Conservation (phyloP, 1,140 invertebrate genomes). For the Cydia fagiglandana region DNA sequence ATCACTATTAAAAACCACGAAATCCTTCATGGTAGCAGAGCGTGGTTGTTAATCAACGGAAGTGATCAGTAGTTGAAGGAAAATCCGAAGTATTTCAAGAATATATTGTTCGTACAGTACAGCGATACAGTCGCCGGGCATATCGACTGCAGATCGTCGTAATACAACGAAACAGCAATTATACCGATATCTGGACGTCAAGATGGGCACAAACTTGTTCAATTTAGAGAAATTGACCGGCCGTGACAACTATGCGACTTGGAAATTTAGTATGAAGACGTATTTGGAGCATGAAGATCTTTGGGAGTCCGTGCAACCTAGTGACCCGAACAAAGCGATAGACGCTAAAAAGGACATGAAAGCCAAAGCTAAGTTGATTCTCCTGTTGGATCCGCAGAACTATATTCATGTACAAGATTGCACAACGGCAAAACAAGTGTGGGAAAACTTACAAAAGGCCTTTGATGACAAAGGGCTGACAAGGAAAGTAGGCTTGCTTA, state of each 20-base stretch:
- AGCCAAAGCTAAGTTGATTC: slow-evolving; percentile 32
- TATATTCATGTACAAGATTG: neutral
- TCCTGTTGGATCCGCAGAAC: neutral
- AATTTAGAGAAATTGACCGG: slow-evolving; percentile 47
- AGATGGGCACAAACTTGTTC: slow-evolving; percentile 38
- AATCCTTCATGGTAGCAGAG: too few species aligned
- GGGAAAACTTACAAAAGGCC: slow-evolving; percentile 39
- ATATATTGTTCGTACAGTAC: too few species aligned
- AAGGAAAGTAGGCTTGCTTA: neutral
- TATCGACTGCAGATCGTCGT: too few species aligned
- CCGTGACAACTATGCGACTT: slow-evolving; percentile 52
- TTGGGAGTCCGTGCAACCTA: slow-evolving; percentile 43
- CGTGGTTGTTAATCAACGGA: too few species aligned
- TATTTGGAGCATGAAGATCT: slow-evolving; percentile 54
- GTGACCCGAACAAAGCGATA: neutral
- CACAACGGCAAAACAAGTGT: slow-evolving; percentile 44
- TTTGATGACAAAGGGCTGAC: slow-evolving; percentile 5
- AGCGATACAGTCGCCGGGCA: too few species aligned
- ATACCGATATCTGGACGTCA: neutral
- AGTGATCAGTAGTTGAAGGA: too few species aligned
- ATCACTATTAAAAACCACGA: too few species aligned
- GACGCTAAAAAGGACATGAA: slow-evolving; percentile 35
- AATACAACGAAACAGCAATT: slow-evolving; percentile 34
- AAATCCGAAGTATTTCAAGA: too few species aligned
- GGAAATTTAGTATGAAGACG: slow-evolving; percentile 55